These are phyloP conservation scores for Lates calcarifer DNA, from an alignment of 2,113 vertebrate genomes.

Conservation along the genomic window DNA sequence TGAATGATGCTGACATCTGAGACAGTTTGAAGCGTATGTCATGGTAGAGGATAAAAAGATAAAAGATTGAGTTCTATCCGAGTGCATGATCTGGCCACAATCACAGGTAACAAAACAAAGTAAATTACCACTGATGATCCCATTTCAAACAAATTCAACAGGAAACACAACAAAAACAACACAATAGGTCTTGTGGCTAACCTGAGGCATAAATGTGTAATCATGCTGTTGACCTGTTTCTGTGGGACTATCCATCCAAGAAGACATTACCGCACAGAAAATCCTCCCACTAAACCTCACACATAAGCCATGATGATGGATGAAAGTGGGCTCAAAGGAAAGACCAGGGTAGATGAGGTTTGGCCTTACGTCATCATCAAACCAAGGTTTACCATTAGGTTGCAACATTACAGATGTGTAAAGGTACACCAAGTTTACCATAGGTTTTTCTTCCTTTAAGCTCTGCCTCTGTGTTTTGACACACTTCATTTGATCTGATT, in stretches of 20 bases:
- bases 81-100: not conserved
- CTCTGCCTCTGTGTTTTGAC: not conserved
- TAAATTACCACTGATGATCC: constrained; percentile 3
- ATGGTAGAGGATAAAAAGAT: not conserved
- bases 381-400: constrained; percentile 3
- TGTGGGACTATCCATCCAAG: constrained; percentile 18
- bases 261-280: constrained; percentile 7
- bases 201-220: constrained; percentile 47
- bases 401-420: not conserved
- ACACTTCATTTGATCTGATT: not conserved
- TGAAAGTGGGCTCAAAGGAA: constrained; percentile 8
- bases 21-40: not conserved
- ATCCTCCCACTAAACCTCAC: not conserved
- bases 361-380: constrained; percentile 17
- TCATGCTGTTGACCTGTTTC: constrained; percentile 16
- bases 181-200: constrained; percentile 26
- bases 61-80: not conserved
- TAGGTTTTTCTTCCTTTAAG: not conserved
- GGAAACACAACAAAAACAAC: constrained; percentile 13
- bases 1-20: not conserved
- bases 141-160: constrained; percentile 23
- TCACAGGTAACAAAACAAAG: not conserved
- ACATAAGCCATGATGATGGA: constrained; percentile 8
- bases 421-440: not conserved
- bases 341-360: constrained; percentile 1